A percentile compares a stretch with the other conserved stretches of the same genome.
Evolutionary conservation across 2,113 vertebrate species (phyloP).

Genomic region (Dasyurus viverrinus): DNA sequence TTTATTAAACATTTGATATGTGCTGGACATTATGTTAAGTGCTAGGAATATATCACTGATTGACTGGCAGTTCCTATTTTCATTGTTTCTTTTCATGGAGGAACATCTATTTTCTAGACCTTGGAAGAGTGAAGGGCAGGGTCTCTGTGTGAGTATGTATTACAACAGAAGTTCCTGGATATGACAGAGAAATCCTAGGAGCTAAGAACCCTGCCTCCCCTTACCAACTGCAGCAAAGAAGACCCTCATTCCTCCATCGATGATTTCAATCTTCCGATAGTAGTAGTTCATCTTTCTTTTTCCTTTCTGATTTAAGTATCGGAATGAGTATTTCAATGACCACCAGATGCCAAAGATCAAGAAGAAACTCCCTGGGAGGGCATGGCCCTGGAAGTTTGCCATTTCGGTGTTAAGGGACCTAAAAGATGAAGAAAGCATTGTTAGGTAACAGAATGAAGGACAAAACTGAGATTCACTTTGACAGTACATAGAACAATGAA

Average conservation of each 20-base stretch:
- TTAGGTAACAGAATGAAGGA: constrained; percentile 28
- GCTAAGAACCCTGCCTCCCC: constrained; percentile 48
- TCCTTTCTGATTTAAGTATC: constrained; percentile 82
- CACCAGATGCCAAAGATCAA: constrained; percentile 93
- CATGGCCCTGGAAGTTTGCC: constrained; percentile 97
- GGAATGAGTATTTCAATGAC: constrained; percentile 89
- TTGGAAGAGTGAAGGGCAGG: too few species aligned
- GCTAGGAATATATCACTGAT: neutral
- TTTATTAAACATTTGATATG: neutral
- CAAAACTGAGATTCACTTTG: neutral
- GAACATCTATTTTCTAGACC: neutral
- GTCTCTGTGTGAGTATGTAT: too few species aligned
- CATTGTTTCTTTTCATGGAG: neutral
- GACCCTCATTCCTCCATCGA: constrained; percentile 87
- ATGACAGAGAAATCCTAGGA: neutral
- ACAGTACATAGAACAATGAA: neutral
- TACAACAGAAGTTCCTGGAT: neutral
- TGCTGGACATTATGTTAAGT: neutral
- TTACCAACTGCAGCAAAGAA: constrained; percentile 90
- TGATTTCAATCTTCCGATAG: constrained; percentile 85
- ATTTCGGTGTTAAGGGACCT: constrained; percentile 79
- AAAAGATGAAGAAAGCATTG: neutral
- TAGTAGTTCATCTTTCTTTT: constrained; percentile 62
- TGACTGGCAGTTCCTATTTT: neutral
- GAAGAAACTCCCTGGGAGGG: constrained; percentile 95